Base-by-base conservation (phyloP, 2,797 vertebrate species). In the Lerista edwardsae region DNA sequence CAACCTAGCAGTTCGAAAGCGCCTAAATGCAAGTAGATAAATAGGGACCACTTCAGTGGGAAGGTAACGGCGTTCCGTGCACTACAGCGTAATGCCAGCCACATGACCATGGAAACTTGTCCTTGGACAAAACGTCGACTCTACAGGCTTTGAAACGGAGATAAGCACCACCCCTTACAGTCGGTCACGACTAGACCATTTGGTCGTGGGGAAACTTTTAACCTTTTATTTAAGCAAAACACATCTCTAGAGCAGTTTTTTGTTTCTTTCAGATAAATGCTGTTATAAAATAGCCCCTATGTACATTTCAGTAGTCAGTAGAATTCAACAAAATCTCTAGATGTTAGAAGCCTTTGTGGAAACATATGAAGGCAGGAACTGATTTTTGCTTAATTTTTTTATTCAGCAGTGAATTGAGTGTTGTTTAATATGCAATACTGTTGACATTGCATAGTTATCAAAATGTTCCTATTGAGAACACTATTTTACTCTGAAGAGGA, bases 381-480 rank as follows among this genome's bases (percentile, higher is more conserved):
- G 14, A 8, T 71, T 71, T 27, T 78, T 23, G 47, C 25, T 79
- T 34, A 47, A 75, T 41, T 39, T 62, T 84, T 23, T 84, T 81
- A 51, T 61, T 10, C 67, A 75, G 31, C 34, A 75, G 34, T 80
- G 57, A 76, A 75, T 39, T 79, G 21, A 73, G 21, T 68, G 34
- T 76, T 73, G 71, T 55, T 75, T 72, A 67, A 79, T 65, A 78
- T 12, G 2, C 44, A 78, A 69, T 75, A 81, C 86, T 74, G 76
- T 29, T 6, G 51, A 51, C 44, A 34, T 29, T 1, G 0, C 36
- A 82, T 19, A 51, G 59, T 67, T 69, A 86, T 87, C 67, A 81
- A 74, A 83, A 84, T 86, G 11, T 51, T 86, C 74, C 8, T 82
- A 25, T 80, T 1, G 0, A 79, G 85, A 89, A 65, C 25, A 79